Evolutionary conservation across 2,113 vertebrate genomes (phyloP), one percentile per base, ranked within the genome.

Genomic region (Cyprinodon variegatus): DNA sequence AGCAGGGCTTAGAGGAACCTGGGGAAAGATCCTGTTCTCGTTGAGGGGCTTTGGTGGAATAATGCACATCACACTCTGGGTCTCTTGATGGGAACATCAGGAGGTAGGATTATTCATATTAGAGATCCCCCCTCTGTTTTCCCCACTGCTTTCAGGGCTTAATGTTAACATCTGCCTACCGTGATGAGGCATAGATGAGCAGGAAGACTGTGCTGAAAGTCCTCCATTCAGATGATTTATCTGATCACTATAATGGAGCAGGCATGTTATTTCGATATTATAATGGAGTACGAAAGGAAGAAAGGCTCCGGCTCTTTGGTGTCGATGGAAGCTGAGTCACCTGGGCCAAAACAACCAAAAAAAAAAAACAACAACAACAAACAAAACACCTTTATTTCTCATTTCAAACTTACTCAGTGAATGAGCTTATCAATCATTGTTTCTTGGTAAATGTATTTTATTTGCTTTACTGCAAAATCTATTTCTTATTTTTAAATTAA

Each of bases 61-160:
- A 88, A 90, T 74, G 67, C 85, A 90, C 80, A 87, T 83, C 75
- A 15, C 85, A 77, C 86, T 91, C 88, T 48, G 79, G 68, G 83
- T 81, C 86, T 89, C 89, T 90, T 92, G 89, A 91, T 91, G 74
- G 78, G 89, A 89, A 85, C 88, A 91, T 90, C 87, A 78, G 91
- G 93, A 89, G 93, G 91, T 67, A 83, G 92, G 91, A 94, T 94
- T 94, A 94, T 89, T 83, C 89, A 91, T 86, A 91, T 92, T 86
- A 92, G 83, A 11, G 40, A 75, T 78, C 87, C 79, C 83, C 72
- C 82, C n/a, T 89, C 83, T 70, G 78, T 88, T 87, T 81, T 82
- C 67, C 64, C 70, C 77, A 83, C 81, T 83, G 78, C 87, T 91
- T 84, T 84, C 83, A 84, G 81, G 84, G 80, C 77, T 89, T 82